These are phyloP conservation scores for Archips crataeganus DNA, from an alignment of 2,888 invertebrate species.

Conservation along the genomic window DNA sequence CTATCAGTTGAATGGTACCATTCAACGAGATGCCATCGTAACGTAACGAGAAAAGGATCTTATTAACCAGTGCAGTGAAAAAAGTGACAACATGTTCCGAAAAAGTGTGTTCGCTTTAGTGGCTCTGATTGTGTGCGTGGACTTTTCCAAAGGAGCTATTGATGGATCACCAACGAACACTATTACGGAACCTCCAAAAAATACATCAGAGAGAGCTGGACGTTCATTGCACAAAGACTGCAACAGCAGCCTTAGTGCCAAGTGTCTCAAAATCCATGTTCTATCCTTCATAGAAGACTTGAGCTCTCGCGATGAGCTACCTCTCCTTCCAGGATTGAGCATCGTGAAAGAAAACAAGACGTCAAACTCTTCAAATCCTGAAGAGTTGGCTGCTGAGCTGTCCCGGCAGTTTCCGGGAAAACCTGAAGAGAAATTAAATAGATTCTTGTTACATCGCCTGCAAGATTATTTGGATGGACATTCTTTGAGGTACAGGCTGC, in stretches of 20 bases:
- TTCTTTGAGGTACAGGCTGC: conserved; percentile 89
- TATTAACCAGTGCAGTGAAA: conserved; percentile 52
- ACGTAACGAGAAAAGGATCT: conserved; percentile 38
- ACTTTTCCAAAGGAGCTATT: conserved; percentile 59
- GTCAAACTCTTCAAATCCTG: conserved; percentile 78
- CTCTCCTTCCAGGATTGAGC: conserved; percentile 91
- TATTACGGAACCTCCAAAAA: conserved; percentile 50
- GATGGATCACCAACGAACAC: conserved; percentile 65
- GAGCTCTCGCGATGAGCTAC: conserved; percentile 89
- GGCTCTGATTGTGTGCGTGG: conserved; percentile 61
- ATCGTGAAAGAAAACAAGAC: conserved; percentile 88
- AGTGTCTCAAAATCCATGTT: conserved; percentile 92
- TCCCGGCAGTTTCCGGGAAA: conserved; percentile 92
- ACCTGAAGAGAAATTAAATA: conserved; percentile 90
- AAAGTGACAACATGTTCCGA: conserved; percentile 65
- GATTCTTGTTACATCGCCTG: conserved; percentile 88
- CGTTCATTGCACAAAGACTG: conserved; percentile 76
- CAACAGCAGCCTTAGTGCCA: conserved; percentile 83
- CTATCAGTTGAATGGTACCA: conserved; percentile 66
- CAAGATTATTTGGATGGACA: conserved; percentile 91
- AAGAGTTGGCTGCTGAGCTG: conserved; percentile 88
- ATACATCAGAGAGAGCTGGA: conserved; percentile 65
- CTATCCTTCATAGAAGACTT: conserved; percentile 91
- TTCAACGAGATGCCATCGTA: conserved; percentile 64
- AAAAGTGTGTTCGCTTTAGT: conserved; percentile 58